These are phyloP conservation scores for Syrista parreyssii DNA, from an alignment of 2,888 invertebrate genomes.

Conservation along the genomic window DNA sequence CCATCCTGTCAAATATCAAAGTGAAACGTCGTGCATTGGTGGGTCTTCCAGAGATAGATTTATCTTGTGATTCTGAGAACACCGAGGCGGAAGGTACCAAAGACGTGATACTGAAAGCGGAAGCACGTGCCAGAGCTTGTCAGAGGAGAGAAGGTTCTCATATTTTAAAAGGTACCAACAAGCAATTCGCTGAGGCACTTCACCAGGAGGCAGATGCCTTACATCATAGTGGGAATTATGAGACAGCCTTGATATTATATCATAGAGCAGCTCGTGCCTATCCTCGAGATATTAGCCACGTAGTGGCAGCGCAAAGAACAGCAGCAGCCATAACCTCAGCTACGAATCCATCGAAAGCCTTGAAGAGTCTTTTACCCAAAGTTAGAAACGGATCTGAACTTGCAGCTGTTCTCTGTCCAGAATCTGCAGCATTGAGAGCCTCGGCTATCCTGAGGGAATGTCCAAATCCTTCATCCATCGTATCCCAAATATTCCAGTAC, in stretches of 20 bases:
- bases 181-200: constrained; percentile 46
- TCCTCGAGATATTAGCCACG: constrained; percentile 49
- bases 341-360: constrained; percentile 38
- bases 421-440: constrained; percentile 39
- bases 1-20: not conserved
- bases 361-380: constrained; percentile 28
- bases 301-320: constrained; percentile 44
- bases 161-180: constrained; percentile 23
- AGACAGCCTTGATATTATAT: constrained; percentile 55
- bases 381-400: constrained; percentile 29
- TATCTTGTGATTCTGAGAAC: constrained; percentile 11
- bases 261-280: constrained; percentile 50
- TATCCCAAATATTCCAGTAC: constrained; percentile 41
- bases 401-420: constrained; percentile 38
- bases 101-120: constrained; percentile 37
- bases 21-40: not conserved
- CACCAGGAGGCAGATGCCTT: constrained; percentile 53
- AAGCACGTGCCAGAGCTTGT: constrained; percentile 35
- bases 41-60: constrained; percentile 4
- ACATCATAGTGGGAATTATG: constrained; percentile 52
- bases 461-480: constrained; percentile 34
- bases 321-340: constrained; percentile 47
- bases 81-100: constrained; percentile 30
- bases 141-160: constrained; percentile 24
- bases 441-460: constrained; percentile 38